phyloP scores from a whole-genome alignment of 1,140 invertebrate genomes.

The Tribolium madens region DNA sequence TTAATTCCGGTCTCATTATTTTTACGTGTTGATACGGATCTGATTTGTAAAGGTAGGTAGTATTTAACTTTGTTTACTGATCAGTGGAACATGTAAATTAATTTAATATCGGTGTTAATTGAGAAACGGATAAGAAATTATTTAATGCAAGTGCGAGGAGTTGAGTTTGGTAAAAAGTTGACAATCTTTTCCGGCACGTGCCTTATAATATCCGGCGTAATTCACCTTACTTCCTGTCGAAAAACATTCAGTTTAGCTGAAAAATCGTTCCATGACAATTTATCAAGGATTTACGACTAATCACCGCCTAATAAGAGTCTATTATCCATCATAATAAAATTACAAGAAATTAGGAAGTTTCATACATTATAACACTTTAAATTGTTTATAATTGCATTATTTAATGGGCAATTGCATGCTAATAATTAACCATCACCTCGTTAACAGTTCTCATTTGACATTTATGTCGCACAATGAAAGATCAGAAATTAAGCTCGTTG shows the following conservation, averaged over 20 bases:
- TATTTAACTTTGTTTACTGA: background rate
- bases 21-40: background rate
- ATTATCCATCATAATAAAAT: background rate
- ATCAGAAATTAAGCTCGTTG: slow-evolving; percentile 18
- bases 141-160: background rate
- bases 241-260: background rate
- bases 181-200: background rate
- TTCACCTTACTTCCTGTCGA: background rate
- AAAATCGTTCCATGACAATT: no score
- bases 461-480: slow-evolving; percentile 23
- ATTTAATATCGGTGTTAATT: background rate
- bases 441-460: slow-evolving; percentile 27
- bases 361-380: background rate
- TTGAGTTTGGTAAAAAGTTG: background rate
- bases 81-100: background rate
- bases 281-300: no score
- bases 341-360: background rate
- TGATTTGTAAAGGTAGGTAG: background rate
- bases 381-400: slow-evolving; percentile 37
- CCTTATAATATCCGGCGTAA: background rate
- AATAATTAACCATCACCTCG: slow-evolving; percentile 38
- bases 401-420: slow-evolving; percentile 39
- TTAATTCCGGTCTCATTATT: background rate
- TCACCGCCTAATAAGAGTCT: no score
- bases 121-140: background rate